Evolutionary conservation across 1,140 invertebrate genomes (phyloP), one percentile per base, ranked within the genome.

Genomic region (Drosophila pseudoobscura): DNA sequence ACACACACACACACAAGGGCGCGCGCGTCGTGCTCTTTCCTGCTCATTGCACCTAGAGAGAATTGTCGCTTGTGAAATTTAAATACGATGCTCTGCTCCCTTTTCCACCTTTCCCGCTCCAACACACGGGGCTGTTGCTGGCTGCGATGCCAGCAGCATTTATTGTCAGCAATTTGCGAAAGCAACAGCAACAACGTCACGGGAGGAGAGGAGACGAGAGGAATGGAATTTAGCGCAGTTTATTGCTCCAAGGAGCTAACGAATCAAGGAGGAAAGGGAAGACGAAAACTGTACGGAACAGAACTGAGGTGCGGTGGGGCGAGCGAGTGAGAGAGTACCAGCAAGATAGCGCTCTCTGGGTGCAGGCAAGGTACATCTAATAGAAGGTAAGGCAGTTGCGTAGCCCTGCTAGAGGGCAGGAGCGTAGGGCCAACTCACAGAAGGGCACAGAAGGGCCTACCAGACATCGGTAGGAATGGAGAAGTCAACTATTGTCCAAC

Each of bases 151-250:
- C 88, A 83, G 65, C 78, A 87, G 72, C 83, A 79, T 87, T 88
- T 88, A 89, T 87, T 87, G 83, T 87, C 83, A 87, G 83, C 83
- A 87, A 87, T 88, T 88, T 88, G 83, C 83, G 79, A 88, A 88
- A 80, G 56, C 79, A 77, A 74, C 56, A 63, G 41, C 26, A 59
- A 62, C 62, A 80, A 47, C 57, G 59, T 17, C 46, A 62, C 4
- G 15, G 35, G 22, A 51, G 6, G 24, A 63, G 17, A 31, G 56
- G 20, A 20, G 20, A 62, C 4, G 26, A 45, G 22, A 51, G 6
- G 24, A 63, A 17, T 31, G 56, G 78, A 88, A 88, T 88, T 89
- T 88, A 88, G 83, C 83, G 84, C 84, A 88, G 75, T 88, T 88
- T 88, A 88, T 88, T 83, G 83, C 83, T 88, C 79, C 66, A 88